phyloP scores from a whole-genome alignment of 2,888 invertebrate species.

The Meiosimyza decipiens region DNA sequence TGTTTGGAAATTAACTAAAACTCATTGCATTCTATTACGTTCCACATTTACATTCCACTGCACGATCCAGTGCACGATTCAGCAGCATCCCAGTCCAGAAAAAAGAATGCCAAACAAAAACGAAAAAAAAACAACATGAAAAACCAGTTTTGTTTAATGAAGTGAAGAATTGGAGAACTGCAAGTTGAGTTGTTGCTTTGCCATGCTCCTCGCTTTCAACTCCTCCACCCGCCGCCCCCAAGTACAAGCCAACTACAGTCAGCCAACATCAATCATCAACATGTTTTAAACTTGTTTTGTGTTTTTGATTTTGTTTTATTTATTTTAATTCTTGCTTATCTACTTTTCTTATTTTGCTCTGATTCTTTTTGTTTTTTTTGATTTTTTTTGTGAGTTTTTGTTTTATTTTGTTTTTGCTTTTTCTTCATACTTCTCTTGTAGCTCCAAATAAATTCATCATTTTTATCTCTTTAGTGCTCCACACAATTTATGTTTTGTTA shows the following conservation, averaged over 20 bases:
- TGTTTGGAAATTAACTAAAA: no score
- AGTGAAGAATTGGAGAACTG: no score
- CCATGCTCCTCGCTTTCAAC: neutral
- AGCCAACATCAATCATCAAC: neutral
- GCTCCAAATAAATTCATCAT: neutral
- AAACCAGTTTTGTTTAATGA: no score
- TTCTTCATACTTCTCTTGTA: neutral
- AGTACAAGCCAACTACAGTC: neutral
- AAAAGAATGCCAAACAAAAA: no score
- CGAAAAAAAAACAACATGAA: no score
- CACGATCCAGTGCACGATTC: no score
- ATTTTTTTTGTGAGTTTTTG: no score
- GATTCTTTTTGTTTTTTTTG: neutral
- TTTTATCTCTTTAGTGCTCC: neutral
- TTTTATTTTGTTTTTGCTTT: no score
- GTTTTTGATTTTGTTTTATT: neutral
- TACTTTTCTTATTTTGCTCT: conserved; percentile 3
- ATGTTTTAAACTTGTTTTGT: conserved; percentile 6
- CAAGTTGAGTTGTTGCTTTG: no score
- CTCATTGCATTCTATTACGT: no score
- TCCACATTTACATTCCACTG: no score
- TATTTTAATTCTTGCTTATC: neutral
- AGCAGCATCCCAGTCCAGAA: no score
- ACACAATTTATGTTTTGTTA: neutral
- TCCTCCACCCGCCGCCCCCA: neutral